These are phyloP conservation scores for Eurytoma adleriae DNA, from an alignment of 2,888 invertebrate genomes.

Conservation along the genomic window DNA sequence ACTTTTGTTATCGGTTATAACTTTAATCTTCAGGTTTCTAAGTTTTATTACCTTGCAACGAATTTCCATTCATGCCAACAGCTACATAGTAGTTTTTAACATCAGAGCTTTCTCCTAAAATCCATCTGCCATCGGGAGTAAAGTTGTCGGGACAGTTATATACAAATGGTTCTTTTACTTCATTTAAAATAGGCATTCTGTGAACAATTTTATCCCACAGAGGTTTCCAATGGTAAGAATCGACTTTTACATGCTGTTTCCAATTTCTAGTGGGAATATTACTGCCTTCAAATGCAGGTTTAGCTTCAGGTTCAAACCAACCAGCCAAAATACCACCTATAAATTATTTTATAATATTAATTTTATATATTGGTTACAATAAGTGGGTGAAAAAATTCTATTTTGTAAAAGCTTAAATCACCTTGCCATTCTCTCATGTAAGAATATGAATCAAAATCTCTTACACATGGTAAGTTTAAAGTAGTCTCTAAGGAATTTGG, in stretches of 20 bases:
- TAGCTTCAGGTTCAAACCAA: conserved; percentile 82
- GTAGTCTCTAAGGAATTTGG: conserved; percentile 69
- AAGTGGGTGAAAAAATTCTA: background rate
- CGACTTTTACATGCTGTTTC: conserved; percentile 78
- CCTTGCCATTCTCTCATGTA: conserved; percentile 81
- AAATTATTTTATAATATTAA: conserved; percentile 4
- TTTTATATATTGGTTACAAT: conserved; percentile 7
- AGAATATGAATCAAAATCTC: conserved; percentile 82
- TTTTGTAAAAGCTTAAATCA: conserved; percentile 38
- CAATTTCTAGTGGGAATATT: conserved; percentile 76
- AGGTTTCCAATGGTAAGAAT: conserved; percentile 80
- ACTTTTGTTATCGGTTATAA: conserved; percentile 4
- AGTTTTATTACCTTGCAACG: conserved; percentile 77
- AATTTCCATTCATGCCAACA: conserved; percentile 84
- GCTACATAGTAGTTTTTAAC: conserved; percentile 85
- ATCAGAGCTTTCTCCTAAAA: conserved; percentile 83
- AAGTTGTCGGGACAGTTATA: conserved; percentile 84
- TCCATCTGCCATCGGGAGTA: conserved; percentile 84
- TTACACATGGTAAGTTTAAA: conserved; percentile 77
- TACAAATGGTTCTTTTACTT: conserved; percentile 77
- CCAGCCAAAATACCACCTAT: conserved; percentile 79
- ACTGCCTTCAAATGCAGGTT: conserved; percentile 79
- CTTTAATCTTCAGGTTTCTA: background rate
- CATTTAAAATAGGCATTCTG: conserved; percentile 79
- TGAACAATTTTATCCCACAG: conserved; percentile 78